Base-by-base conservation (phyloP, 2,113 vertebrate genomes). In the human region DNA sequence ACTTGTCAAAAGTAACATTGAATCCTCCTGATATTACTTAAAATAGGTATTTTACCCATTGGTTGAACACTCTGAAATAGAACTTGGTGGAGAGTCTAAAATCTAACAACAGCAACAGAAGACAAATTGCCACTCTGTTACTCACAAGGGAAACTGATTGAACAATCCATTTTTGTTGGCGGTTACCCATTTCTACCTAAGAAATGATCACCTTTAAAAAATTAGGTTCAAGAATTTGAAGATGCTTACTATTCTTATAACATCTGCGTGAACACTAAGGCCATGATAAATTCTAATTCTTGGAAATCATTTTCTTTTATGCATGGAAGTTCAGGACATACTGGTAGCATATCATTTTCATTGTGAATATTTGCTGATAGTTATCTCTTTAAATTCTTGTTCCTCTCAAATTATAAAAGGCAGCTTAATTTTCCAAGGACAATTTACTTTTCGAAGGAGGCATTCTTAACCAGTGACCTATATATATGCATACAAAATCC, bases 391-490 rank as follows among this genome's bases (percentile, higher is more conserved):
- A 61, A 35, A 27, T 23, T 57, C 45, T 32, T 32, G 7, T 43
- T n/a, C 20, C 55, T 88, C 55, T 23, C 27, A 57, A 59, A 89
- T 59, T 59, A 93, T 30, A 59, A 92, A 72, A 94, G 38, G 30
- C 40, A 48, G 18, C 48, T 40, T 14, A 1, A 38, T 84, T 79
- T 55, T 6, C 70, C 17, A 5, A 68, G 20, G 64, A 25, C 30
- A 75, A 50, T 43, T 85, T 59, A 52, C 25, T 66, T 89, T 72
- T 25, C 4, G 23, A 76, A 81, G 40, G 27, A 82, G n/a, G 30
- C 4, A 8, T 25, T 52, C 40, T 40, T 57, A 48, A 75, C 27
- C 66, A 16, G 11, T 17, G 22, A 82, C 59, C 66, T 59, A 32
- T 14, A 68, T 14, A 68, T 3, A 11, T 20, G 32, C 7, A 13